Conservation (phyloP, 2,888 invertebrate genomes). For the Rhogogaster chlorosoma region DNA sequence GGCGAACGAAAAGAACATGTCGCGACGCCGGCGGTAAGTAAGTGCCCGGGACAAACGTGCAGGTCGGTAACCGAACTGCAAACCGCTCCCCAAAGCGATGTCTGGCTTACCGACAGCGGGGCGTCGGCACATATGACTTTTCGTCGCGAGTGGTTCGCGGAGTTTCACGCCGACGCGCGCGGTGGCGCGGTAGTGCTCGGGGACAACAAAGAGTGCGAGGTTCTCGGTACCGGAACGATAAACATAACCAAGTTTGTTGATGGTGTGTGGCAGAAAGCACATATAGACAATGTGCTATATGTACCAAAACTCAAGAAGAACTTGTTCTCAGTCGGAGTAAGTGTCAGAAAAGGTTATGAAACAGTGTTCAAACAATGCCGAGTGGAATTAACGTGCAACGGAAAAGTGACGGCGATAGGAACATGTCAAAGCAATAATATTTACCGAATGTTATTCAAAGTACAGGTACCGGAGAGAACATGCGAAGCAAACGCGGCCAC, state of each 20-base stretch:
- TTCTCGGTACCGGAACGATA: conserved; percentile 43
- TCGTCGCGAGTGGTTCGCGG: conserved; percentile 52
- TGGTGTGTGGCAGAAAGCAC: conserved; percentile 44
- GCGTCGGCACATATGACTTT: conserved; percentile 54
- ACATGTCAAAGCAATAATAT: conserved; percentile 50
- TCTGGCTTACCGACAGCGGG: conserved; percentile 55
- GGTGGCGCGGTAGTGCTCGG: conserved; percentile 56
- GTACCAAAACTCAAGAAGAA: conserved; percentile 57
- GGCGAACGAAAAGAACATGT: conserved; percentile 50
- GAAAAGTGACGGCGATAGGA: conserved; percentile 43
- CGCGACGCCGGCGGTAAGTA: conserved; percentile 44
- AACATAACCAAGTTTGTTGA: conserved; percentile 45
- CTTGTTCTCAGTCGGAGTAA: conserved; percentile 57
- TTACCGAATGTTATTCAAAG: conserved; percentile 51
- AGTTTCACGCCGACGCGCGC: conserved; percentile 49
- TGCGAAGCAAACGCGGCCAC: not conserved
- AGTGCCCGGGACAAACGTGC: conserved; percentile 23
- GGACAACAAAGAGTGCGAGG: conserved; percentile 52
- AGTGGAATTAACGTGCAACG: conserved; percentile 14
- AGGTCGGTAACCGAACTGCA: conserved; percentile 16
- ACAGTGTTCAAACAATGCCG: conserved; percentile 35
- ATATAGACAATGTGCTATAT: conserved; percentile 58
- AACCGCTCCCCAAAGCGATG: conserved; percentile 3
- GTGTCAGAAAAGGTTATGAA: conserved; percentile 47
- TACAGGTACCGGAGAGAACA: not conserved